Percentiles rank a stretch among this genome's conserved stretches.
Evolutionary conservation across 2,113 vertebrate species (phyloP).

Genomic region (Myanophis thanlyinensis): DNA sequence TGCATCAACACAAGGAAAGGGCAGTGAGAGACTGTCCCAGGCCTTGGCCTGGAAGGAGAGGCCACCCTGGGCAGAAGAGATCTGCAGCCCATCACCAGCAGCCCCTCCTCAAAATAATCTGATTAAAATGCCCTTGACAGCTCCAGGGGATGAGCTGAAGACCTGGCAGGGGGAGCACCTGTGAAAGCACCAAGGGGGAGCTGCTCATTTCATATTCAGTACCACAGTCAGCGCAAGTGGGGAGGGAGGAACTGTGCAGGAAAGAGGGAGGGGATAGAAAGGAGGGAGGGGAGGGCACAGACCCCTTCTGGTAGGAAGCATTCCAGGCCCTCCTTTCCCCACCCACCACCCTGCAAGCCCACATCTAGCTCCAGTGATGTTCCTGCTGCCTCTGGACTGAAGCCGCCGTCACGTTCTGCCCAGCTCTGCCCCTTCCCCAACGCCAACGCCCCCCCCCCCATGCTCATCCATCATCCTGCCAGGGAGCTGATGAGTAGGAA

Average conservation of each 20-base stretch:
- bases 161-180: not conserved
- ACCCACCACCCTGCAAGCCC: not conserved
- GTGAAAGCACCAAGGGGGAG: not conserved
- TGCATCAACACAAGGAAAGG: not conserved
- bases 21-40: too few relatives aligned
- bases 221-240: not conserved
- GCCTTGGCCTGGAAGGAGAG: not conserved
- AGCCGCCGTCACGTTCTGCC: not conserved
- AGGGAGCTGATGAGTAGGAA: not conserved
- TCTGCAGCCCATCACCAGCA: not conserved
- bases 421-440: not conserved
- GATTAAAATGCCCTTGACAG: not conserved
- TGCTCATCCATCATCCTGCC: not conserved
- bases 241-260: too few relatives aligned
- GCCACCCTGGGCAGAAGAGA: not conserved
- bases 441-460: too few relatives aligned
- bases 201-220: not conserved
- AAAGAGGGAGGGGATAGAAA: not conserved
- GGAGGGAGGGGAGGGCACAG: not conserved
- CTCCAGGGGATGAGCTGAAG: not conserved
- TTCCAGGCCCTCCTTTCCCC: not conserved
- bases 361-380: not conserved
- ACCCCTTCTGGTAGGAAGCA: not conserved
- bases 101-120: not conserved
- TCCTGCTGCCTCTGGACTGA: not conserved